Percentiles rank a stretch among this genome's conserved stretches.
phyloP scores from a whole-genome alignment of 2,113 vertebrate genomes.

The Elephas maximus region DNA sequence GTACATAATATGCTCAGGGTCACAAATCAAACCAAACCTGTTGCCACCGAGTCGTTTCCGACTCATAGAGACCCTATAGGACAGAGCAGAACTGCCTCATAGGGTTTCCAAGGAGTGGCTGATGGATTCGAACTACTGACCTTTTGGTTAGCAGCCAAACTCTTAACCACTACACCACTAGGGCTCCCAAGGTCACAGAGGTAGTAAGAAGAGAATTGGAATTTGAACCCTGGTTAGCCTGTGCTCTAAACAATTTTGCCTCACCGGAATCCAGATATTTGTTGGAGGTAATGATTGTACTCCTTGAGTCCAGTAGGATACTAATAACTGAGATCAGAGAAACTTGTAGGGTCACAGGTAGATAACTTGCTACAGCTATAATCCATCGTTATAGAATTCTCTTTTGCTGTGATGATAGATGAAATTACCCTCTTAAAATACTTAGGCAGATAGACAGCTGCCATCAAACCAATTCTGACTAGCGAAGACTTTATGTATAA shows the following conservation, averaged over 20 bases:
- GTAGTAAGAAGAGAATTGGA: background rate
- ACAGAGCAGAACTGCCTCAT: no score
- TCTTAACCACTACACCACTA: no score
- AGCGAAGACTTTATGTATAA: no score
- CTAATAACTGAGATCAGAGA: background rate
- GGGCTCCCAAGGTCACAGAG: no score
- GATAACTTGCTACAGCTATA: background rate
- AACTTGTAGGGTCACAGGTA: background rate
- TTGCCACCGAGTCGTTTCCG: no score
- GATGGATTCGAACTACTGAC: no score
- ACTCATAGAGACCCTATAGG: no score
- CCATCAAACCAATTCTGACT: no score
- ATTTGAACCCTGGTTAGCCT: background rate
- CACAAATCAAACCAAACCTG: background rate
- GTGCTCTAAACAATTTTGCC: background rate
- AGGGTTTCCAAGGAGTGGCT: no score
- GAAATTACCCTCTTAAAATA: background rate
- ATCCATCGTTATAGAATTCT: background rate
- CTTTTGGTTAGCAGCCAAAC: no score
- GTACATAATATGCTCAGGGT: background rate
- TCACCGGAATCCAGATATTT: background rate
- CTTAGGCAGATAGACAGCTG: no score
- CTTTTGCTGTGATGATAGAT: background rate
- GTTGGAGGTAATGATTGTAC: background rate
- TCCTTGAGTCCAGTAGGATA: background rate